Base-by-base conservation (phyloP, 2,797 vertebrate genomes). In the Sphaeramia orbicularis region DNA sequence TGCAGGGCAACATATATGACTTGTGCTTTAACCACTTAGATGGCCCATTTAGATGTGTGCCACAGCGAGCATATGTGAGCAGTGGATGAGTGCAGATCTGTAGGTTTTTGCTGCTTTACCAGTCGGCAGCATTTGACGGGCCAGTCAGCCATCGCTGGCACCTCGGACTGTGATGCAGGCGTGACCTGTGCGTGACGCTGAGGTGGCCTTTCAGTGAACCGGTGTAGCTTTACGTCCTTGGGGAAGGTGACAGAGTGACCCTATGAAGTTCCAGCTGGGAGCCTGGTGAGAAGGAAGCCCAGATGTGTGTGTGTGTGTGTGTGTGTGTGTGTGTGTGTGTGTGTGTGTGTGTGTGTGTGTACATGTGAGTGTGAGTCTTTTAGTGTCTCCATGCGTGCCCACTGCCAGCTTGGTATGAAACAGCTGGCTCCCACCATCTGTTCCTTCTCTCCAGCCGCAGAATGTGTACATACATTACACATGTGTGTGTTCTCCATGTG, bases 391-490 rank as follows among this genome's bases (percentile, higher is more conserved):
- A 69, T 86, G 87, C 85, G 82, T 81, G 67, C 85, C 85, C 86
- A 88, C 83, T 91, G 89, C 87, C 89, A 88, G 89, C 79, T 80
- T 80, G 74, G 74, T 80, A 77, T 1, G 41, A 86, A 94, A 94
- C 94, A 95, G 92, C 93, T 94, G 94, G 92, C 78, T 90, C 70
- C 45, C 67, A 87, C 94, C 94, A 94, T 94, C 93, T 94, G 94
- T 86, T 91, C 15, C 83, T 82, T 73, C 71, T 86, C 84, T 68
- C 52, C 78, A 44, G 76, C 64, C 43, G 16, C 57, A 76, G 63
- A 74, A 80, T 76, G 50, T 86, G 67, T 61, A 57, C 57, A 68
- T 74, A 73, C 38, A 55, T 42, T 43, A 48, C 61, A 53, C 67
- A 59, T 64, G 69, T 80, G 54, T 66, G 67, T 68, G 62, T 59